Conservation (phyloP, 2,113 vertebrate genomes). For the Tympanuchus pallidicinctus region DNA sequence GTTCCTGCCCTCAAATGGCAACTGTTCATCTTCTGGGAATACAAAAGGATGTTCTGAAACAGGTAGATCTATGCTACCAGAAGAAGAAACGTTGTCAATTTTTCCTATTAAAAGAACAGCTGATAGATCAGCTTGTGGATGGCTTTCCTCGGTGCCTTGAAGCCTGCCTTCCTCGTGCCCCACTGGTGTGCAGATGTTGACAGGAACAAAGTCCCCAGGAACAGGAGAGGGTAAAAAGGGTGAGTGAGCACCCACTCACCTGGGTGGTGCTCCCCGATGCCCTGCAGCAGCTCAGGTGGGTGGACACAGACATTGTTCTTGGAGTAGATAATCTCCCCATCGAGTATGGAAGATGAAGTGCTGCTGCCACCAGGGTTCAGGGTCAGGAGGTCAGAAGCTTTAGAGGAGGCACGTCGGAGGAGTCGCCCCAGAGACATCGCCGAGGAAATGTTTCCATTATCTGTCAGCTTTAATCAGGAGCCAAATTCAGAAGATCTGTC, state of each 20-base stretch:
- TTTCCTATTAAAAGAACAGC: background rate
- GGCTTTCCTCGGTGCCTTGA: background rate
- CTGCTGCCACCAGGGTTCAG: constrained; percentile 78
- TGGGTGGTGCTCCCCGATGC: constrained; percentile 92
- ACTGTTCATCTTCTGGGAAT: background rate
- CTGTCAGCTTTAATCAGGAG: constrained; percentile 63
- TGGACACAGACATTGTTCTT: constrained; percentile 99
- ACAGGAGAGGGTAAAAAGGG: background rate
- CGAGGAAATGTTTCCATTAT: constrained; percentile 88
- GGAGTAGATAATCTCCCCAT: constrained; percentile 96
- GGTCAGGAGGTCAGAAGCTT: constrained; percentile 96
- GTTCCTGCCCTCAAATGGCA: background rate
- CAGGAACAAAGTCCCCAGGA: background rate
- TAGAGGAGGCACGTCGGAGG: constrained; percentile 94
- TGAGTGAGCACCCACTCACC: constrained; percentile 70
- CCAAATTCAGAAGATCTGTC: constrained; percentile 49
- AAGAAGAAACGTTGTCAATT: background rate
- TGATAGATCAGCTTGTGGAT: background rate
- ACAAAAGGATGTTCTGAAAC: background rate
- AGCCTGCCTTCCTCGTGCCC: background rate
- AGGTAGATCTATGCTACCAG: background rate
- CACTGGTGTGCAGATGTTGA: background rate
- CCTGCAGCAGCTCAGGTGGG: constrained; percentile 88
- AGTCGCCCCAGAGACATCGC: constrained; percentile 98
- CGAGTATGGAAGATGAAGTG: constrained; percentile 73